Evolutionary conservation across 2,113 vertebrate genomes (phyloP), one percentile per base, ranked within the genome.

Genomic region (Hyla sarda): DNA sequence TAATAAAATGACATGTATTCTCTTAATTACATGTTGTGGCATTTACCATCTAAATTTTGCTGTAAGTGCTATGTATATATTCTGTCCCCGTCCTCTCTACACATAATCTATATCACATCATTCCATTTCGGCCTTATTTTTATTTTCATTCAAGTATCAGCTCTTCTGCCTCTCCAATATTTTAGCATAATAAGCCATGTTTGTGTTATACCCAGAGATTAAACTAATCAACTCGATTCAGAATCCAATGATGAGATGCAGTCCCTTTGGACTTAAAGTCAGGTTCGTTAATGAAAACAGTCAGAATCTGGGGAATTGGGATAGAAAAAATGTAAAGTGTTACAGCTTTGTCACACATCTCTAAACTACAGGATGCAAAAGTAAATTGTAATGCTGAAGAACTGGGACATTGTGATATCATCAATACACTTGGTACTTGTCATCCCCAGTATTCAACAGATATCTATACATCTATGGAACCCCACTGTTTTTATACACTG

Each of bases 381-480:
- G 0, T 52, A 54, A 77, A 54, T 50, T 62, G 13, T 12, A 54
- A 4, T 50, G 34, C 30, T 65, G 21, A 28, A 90, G 91, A 83
- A 89, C 92, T 92, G 92, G 92, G 93, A 94, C 94, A 92, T 93
- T 93, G 93, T 45, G 34, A 81, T 25, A 65, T 60, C 32, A 80
- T 62, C 34, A 62, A 81, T 62, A 81, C 47, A 77, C 47, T 77
- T 32, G 74, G 74, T 19, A 81, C 25, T 65, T n/a, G 54, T 47
- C 32, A 65, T 47, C 34, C 32, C 34, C n/a, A 65, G 23, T 37
- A 41, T 30, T 23, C 34, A 41, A 41, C 65, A n/a, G 13, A 32
- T 65, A 65, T 65, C 60, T 65, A 65, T 32, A 65, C 62, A 32
- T 65, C 62, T 16, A 32, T 30, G 14, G 13, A 16, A 30, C 25